Evolutionary conservation across 30 jellyfish, hydroid and myxozoan genomes (phyloP), one percentile per base, ranked within the genome.

Genomic region (Haliclystus octoradiatus): DNA sequence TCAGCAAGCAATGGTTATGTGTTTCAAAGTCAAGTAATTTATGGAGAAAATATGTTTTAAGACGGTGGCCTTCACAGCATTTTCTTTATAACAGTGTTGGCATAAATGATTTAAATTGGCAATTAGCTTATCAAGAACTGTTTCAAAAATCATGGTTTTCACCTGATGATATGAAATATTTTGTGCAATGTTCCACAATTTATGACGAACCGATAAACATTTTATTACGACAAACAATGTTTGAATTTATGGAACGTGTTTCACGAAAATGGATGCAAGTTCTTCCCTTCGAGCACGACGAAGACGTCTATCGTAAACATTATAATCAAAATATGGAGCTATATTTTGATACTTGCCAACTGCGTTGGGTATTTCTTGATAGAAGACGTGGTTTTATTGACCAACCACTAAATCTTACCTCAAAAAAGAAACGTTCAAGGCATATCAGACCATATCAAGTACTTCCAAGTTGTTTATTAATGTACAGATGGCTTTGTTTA

Each of bases 401-500:
- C 9, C 92, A 82, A 40, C 50, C 78, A 34, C 81, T 82, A 73
- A 76, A 84, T 13, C 67, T 77, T 22, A 80, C 75, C 28, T 65
- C 80, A 26, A 61, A 70, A 49, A 81, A 65, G 32, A 78, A 82
- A 60, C 84, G 69, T 4, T 50, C 79, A 31, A 33, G 91, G 26
- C 88, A 76, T 57, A 82, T 91, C 29, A 83, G 99, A 34, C 91
- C 99, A n/a, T 91, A 91, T 82, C 99, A 91, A 53, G 99, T 91
- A 31, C 82, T 91, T 27, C 99, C 99, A 22, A 91, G 99, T 40
- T 91, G 99, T 52, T 71, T 91, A 49, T 86, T 83, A 3, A 65
- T 91, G 94, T 91, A 91, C 80, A 57, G 99, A 28, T 91, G 95
- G 95, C 57, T 91, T 67, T 78, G 95, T 63, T 65, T 91, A 31